Conservation (phyloP, 92 coral and sea anemone species). For the Bergia sp. region DNA sequence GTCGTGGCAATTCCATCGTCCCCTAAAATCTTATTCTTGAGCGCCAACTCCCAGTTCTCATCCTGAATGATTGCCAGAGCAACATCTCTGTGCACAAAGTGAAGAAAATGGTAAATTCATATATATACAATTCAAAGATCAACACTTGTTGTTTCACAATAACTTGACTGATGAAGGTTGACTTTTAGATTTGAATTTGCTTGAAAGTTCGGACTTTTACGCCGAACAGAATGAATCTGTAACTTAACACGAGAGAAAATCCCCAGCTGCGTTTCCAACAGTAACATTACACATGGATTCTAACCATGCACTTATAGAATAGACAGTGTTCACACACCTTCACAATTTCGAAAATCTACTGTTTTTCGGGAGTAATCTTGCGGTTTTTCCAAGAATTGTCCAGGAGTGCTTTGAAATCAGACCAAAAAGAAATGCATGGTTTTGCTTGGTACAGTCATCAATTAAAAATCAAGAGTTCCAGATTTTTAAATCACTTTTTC, state of each 20-base stretch:
- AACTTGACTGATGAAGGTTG: neutral
- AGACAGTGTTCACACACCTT: neutral
- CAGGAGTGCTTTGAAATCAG: too few species aligned
- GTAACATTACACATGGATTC: neutral
- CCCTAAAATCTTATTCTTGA: constrained; percentile 69
- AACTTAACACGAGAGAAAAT: neutral
- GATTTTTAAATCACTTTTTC: too few species aligned
- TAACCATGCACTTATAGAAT: neutral
- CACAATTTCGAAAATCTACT: too few species aligned
- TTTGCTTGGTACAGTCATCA: too few species aligned
- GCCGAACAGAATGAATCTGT: neutral
- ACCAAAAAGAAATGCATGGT: too few species aligned
- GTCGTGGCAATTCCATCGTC: constrained; percentile 81
- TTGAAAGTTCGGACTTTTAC: neutral
- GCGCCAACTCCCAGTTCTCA: constrained; percentile 85
- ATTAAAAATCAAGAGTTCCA: too few species aligned
- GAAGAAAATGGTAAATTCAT: neutral
- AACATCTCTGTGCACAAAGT: constrained; percentile 61
- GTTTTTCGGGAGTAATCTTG: too few species aligned
- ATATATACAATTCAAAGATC: neutral
- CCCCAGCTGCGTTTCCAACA: neutral
- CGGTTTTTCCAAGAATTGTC: too few species aligned
- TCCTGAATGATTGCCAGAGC: constrained; percentile 76
- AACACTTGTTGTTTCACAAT: too few species aligned
- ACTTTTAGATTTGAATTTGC: too few species aligned